Evolutionary conservation across 2,113 vertebrate genomes (phyloP).

Genomic region (Prietella phreatophila): DNA sequence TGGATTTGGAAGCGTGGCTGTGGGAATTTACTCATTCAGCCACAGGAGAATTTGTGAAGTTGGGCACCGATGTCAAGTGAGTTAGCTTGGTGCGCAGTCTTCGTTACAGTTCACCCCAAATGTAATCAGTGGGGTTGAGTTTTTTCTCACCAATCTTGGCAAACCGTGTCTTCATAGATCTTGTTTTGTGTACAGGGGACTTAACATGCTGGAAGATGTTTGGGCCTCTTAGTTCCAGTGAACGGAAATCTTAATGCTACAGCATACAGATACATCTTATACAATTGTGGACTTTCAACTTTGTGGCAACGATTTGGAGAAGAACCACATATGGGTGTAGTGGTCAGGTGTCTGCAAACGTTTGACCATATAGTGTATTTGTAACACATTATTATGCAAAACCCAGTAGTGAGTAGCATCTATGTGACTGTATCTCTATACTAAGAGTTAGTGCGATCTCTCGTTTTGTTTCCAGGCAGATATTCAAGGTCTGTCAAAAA

Average conservation of each 20-base stretch:
- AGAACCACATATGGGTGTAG: background rate
- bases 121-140: background rate
- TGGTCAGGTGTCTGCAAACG: background rate
- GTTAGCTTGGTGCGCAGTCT: background rate
- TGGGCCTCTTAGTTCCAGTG: background rate
- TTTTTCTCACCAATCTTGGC: background rate
- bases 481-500: constrained; percentile 85
- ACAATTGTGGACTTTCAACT: background rate
- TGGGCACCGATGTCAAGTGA: background rate
- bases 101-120: background rate
- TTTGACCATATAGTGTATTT: background rate
- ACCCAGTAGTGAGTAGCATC: background rate
- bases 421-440: constrained; percentile 12
- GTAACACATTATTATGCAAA: background rate
- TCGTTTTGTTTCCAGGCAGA: constrained; percentile 70
- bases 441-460: background rate
- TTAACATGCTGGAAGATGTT: background rate
- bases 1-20: background rate
- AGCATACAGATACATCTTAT: background rate
- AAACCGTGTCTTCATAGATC: background rate
- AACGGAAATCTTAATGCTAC: background rate
- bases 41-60: background rate
- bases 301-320: background rate
- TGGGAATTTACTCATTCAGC: background rate
- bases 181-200: background rate